phyloP scores from a whole-genome alignment of 2,888 invertebrate species.

The Agrochola litura region DNA sequence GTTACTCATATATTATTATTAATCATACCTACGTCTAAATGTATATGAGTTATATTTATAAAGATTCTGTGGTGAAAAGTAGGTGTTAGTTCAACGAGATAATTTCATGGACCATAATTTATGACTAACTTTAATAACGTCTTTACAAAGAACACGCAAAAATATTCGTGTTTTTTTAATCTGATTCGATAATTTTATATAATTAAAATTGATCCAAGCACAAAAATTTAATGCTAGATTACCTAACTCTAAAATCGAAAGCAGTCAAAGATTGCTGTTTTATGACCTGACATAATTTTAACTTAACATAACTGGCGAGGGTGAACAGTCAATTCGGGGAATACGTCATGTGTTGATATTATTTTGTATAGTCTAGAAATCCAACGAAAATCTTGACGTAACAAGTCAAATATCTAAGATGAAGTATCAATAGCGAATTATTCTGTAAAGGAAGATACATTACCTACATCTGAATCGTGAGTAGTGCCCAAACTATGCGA shows the following conservation, averaged over 20 bases:
- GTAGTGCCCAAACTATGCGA: slow-evolving; percentile 14
- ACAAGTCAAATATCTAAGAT: not conserved
- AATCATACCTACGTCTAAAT: slow-evolving; percentile 37
- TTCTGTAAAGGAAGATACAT: slow-evolving; percentile 6
- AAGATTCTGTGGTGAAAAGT: slow-evolving; percentile 20
- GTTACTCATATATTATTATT: slow-evolving; percentile 56
- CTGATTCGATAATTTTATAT: not conserved
- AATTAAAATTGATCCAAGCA: not conserved
- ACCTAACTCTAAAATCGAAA: not conserved
- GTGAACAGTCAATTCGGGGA: not conserved
- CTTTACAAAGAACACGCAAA: not conserved
- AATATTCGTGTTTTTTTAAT: not conserved
- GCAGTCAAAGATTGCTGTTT: not conserved
- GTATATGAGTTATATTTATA: slow-evolving; percentile 31
- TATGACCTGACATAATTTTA: not conserved
- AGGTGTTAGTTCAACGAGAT: not conserved
- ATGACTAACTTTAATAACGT: not conserved
- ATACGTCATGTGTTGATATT: not conserved
- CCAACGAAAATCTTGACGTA: not conserved
- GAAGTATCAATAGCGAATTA: not conserved
- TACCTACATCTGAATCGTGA: slow-evolving; percentile 1
- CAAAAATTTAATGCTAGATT: too few species aligned
- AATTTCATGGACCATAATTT: not conserved
- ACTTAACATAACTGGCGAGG: not conserved
- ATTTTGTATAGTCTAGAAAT: not conserved